Percentiles rank a stretch among this genome's conserved stretches.
Conservation (phyloP, 2,797 vertebrate genomes). For the Cyprinella venusta region DNA sequence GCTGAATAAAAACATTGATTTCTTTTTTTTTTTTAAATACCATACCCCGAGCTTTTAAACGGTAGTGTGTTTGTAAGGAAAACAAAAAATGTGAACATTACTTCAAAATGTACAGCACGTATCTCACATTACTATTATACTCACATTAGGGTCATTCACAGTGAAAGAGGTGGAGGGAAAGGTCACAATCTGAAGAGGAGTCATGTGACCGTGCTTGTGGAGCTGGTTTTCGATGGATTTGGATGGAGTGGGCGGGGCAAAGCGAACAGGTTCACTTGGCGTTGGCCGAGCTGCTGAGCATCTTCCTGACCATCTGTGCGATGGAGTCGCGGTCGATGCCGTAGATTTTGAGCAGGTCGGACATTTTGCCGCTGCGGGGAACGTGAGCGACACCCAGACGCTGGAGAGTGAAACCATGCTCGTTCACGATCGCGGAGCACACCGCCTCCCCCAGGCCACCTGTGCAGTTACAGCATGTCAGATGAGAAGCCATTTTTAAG, state of each 20-base stretch:
- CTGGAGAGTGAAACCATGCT: constrained; percentile 75
- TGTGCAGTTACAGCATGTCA: constrained; percentile 55
- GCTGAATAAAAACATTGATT: not conserved
- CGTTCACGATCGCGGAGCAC: constrained; percentile 72
- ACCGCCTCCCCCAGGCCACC: constrained; percentile 87
- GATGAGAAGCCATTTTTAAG: not conserved
- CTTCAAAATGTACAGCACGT: constrained; percentile 70
- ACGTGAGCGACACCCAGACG: constrained; percentile 81
- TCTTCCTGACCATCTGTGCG: constrained; percentile 76
- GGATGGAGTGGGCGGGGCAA: constrained; percentile 46
- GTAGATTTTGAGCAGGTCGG: constrained; percentile 84
- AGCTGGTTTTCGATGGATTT: constrained; percentile 47
- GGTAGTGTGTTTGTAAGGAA: not conserved
- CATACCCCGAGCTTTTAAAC: not conserved
- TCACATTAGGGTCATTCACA: constrained; percentile 66
- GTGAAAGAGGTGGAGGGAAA: constrained; percentile 62
- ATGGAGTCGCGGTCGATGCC: constrained; percentile 86
- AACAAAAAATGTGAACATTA: constrained; percentile 63
- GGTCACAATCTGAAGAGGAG: constrained; percentile 50
- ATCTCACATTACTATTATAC: constrained; percentile 72
- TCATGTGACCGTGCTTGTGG: constrained; percentile 61
- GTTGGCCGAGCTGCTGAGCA: constrained; percentile 73
- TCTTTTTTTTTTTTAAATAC: not conserved
- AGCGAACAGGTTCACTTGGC: constrained; percentile 60
- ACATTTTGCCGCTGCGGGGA: constrained; percentile 82